These are phyloP conservation scores for Drosophila prolongata DNA, from an alignment of 2,888 invertebrate species.

Conservation along the genomic window DNA sequence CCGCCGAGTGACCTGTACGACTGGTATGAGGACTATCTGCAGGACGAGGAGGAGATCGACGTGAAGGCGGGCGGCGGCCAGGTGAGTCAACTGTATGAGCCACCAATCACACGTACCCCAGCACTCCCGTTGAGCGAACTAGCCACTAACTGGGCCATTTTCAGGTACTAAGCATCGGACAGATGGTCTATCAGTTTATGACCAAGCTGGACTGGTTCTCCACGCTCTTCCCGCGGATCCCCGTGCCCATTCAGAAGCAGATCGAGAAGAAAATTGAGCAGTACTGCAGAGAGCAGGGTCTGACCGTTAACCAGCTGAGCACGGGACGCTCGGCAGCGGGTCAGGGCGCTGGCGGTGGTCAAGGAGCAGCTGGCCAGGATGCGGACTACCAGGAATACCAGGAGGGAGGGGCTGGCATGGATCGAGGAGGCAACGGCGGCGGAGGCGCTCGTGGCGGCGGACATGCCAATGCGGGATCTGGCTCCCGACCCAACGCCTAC, in stretches of 20 bases:
- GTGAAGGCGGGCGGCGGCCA: conserved; percentile 99
- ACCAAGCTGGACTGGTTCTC: conserved; percentile 99
- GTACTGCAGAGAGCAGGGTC: conserved; percentile 86
- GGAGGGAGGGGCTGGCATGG: conserved; percentile 61
- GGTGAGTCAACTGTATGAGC: conserved; percentile 83
- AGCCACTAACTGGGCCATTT: not conserved
- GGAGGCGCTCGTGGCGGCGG: conserved; percentile 61
- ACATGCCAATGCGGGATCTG: conserved; percentile 49
- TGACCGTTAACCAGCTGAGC: conserved; percentile 79
- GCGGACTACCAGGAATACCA: conserved; percentile 69
- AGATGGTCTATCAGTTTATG: conserved; percentile 95
- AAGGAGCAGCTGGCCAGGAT: conserved; percentile 31
- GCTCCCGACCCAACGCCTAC: conserved; percentile 20
- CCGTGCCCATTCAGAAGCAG: conserved; percentile 98
- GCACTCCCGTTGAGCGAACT: not conserved
- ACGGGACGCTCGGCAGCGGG: conserved; percentile 59
- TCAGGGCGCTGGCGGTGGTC: conserved; percentile 14
- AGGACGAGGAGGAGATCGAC: conserved; percentile 98
- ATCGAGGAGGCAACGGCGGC: conserved; percentile 57
- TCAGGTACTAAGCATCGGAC: conserved; percentile 93
- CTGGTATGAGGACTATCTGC: conserved; percentile 98
- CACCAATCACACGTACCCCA: conserved; percentile 36
- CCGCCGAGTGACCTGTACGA: conserved; percentile 97
- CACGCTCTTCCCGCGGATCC: conserved; percentile 98
- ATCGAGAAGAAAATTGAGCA: conserved; percentile 91